phyloP scores from a whole-genome alignment of 1,140 invertebrate genomes.

The Gonioctena quinquepunctata region DNA sequence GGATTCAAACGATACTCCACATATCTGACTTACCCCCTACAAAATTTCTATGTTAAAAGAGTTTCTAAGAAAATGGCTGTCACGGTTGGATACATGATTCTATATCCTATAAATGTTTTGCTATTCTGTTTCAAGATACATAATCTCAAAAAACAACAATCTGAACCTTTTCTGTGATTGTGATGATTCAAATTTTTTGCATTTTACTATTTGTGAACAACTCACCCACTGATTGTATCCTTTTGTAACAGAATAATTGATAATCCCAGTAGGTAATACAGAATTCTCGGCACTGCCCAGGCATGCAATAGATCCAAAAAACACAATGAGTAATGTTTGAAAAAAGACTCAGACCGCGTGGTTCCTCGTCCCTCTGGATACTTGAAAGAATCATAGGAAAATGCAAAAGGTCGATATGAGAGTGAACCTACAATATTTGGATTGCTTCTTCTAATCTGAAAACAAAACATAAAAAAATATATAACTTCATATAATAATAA shows the following conservation, averaged over 20 bases:
- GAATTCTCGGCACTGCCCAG: slow-evolving; percentile 60
- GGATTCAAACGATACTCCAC: too few relatives aligned
- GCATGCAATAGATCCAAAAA: slow-evolving; percentile 61
- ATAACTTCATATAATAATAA: too few relatives aligned
- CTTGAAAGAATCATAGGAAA: slow-evolving; percentile 54
- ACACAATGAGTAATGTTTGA: slow-evolving; percentile 56
- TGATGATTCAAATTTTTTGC: too few relatives aligned
- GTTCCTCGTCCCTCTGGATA: slow-evolving; percentile 53
- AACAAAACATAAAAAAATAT: too few relatives aligned
- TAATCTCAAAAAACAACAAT: neutral
- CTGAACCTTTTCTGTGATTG: too few relatives aligned
- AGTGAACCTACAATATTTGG: slow-evolving; percentile 67
- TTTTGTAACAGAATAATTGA: slow-evolving; percentile 72
- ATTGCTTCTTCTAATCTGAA: slow-evolving; percentile 67
- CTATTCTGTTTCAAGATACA: too few relatives aligned
- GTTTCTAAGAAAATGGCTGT: too few relatives aligned
- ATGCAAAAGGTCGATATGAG: slow-evolving; percentile 65
- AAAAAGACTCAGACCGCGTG: slow-evolving; percentile 51
- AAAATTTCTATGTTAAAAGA: too few relatives aligned
- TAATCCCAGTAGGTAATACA: slow-evolving; percentile 63
- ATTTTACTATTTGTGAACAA: too few relatives aligned
- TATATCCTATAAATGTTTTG: too few relatives aligned
- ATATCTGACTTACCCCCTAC: too few relatives aligned
- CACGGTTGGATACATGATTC: too few relatives aligned
- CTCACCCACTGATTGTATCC: slow-evolving; percentile 68